phyloP scores from a whole-genome alignment of 2,113 vertebrate genomes.

The Neopipo cinnamomea region DNA sequence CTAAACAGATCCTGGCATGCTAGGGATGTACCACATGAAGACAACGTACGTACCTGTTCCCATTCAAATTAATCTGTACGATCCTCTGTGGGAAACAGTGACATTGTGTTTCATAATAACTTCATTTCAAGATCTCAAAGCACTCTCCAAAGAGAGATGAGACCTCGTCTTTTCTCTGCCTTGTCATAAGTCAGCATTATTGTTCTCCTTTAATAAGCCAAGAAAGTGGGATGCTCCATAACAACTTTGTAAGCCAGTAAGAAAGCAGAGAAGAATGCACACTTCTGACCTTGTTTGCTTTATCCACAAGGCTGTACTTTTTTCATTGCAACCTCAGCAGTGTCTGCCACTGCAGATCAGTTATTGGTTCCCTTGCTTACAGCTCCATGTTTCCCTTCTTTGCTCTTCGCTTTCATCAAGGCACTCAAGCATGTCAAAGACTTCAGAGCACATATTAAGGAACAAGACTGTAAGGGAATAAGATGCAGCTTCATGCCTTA shows the following conservation, averaged over 20 bases:
- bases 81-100: not conserved
- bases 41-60: not conserved
- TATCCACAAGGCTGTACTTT: not conserved
- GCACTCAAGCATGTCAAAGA: not conserved
- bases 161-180: not conserved
- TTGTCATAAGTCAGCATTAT: not conserved
- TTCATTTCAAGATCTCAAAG: not conserved
- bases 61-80: not conserved
- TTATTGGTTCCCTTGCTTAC: not conserved
- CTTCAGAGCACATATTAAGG: not conserved
- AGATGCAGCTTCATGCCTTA: not conserved
- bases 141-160: not conserved
- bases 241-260: not conserved
- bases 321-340: not conserved
- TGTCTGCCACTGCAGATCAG: not conserved
- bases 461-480: not conserved
- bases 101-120: not conserved
- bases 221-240: not conserved
- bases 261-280: not conserved
- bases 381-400: not conserved
- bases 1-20: not conserved
- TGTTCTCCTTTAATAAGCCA: not conserved
- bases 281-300: not conserved
- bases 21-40: not conserved
- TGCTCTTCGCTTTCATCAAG: not conserved